These are phyloP conservation scores for Montipora cactus DNA, from an alignment of 64 coral and sea anemone genomes.

Conservation along the genomic window DNA sequence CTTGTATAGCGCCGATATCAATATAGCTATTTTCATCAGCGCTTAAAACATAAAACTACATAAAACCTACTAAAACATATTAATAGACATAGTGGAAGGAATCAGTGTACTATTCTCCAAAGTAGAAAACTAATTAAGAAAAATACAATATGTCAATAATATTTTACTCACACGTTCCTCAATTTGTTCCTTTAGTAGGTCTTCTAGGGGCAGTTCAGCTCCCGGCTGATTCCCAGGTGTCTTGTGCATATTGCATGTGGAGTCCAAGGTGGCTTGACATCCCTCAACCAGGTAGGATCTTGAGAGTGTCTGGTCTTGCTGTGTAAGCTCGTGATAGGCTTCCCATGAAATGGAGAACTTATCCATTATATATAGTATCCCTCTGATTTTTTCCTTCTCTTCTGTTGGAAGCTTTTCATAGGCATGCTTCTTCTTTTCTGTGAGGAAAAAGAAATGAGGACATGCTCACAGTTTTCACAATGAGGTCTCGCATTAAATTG, in stretches of 20 bases:
- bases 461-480: too few relatives aligned
- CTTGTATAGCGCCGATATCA: too few relatives aligned
- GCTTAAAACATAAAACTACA: neutral
- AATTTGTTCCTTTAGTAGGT: conserved; percentile 10
- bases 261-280: conserved; percentile 3
- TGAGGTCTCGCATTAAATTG: too few relatives aligned
- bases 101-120: too few relatives aligned
- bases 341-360: conserved; percentile 36
- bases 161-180: conserved; percentile 8
- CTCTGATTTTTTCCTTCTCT: conserved; percentile 6
- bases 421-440: neutral
- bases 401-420: conserved; percentile 5
- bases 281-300: conserved; percentile 42
- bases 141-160: too few relatives aligned
- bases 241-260: neutral
- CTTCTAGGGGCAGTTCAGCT: conserved; percentile 31
- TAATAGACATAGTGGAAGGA: neutral
- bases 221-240: neutral
- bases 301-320: conserved; percentile 8
- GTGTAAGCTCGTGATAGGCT: conserved; percentile 31
- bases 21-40: too few relatives aligned
- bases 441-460: too few relatives aligned
- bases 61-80: neutral
- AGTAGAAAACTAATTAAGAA: too few relatives aligned
- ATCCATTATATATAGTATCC: conserved; percentile 47